Conservation (phyloP, 2,888 invertebrate species). For the Noctuana brunneofusca region DNA sequence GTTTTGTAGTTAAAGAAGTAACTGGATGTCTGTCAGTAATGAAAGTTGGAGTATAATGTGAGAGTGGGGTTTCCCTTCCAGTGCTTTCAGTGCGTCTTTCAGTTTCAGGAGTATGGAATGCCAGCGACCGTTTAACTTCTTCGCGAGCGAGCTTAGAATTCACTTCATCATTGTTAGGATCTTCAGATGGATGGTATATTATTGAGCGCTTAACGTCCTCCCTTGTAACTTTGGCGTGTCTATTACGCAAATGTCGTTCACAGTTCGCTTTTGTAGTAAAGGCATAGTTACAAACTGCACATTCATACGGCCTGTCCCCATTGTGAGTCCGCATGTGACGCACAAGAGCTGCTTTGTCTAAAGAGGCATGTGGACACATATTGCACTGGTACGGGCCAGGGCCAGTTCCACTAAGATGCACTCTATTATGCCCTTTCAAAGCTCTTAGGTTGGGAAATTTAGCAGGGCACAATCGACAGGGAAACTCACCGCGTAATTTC, state of each 20-base stretch:
- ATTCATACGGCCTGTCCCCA: conserved; percentile 97
- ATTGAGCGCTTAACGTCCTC: conserved; percentile 95
- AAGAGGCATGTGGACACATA: conserved; percentile 94
- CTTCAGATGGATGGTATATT: conserved; percentile 93
- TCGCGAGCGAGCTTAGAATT: conserved; percentile 80
- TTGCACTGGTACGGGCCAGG: conserved; percentile 95
- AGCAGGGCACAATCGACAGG: conserved; percentile 93
- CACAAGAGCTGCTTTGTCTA: conserved; percentile 95
- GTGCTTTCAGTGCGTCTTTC: conserved; percentile 70
- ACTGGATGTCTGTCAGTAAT: conserved; percentile 76
- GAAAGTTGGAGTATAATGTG: conserved; percentile 73
- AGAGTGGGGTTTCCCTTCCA: conserved; percentile 70
- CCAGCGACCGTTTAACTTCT: conserved; percentile 81
- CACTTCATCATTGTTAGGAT: conserved; percentile 89
- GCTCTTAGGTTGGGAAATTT: conserved; percentile 95
- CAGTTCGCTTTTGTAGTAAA: conserved; percentile 99
- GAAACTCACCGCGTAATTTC: conserved; percentile 94
- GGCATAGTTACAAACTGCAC: conserved; percentile 96
- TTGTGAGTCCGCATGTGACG: conserved; percentile 97
- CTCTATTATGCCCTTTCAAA: conserved; percentile 94
- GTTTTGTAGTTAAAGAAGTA: conserved; percentile 60
- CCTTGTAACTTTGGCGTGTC: conserved; percentile 92
- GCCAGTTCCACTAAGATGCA: conserved; percentile 90
- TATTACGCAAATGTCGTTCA: conserved; percentile 95
- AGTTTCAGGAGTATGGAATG: conserved; percentile 80